These are phyloP conservation scores for Otus scops DNA, from an alignment of 2,797 vertebrate species.

Conservation along the genomic window DNA sequence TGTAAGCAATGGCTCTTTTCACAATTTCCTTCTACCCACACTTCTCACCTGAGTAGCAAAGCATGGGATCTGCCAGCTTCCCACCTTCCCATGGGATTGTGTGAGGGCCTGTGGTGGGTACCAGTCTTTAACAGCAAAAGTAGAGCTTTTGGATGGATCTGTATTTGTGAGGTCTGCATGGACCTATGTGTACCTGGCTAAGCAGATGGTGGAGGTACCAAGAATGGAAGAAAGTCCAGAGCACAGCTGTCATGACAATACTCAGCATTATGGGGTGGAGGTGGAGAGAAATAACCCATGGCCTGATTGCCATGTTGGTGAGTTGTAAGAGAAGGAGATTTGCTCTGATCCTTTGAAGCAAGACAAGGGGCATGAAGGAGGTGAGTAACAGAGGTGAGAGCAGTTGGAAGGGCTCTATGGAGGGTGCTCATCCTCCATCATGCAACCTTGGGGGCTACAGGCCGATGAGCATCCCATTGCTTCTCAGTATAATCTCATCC, in stretches of 20 bases:
- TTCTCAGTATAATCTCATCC: not conserved
- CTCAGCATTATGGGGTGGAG: not conserved
- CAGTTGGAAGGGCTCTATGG: not conserved
- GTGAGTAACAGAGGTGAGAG: not conserved
- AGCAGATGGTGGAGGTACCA: not conserved
- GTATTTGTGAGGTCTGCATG: not conserved
- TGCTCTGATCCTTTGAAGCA: not conserved
- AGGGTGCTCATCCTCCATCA: not conserved
- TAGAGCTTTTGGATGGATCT: not conserved
- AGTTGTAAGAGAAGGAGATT: not conserved
- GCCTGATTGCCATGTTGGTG: accelerated
- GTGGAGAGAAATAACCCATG: not conserved
- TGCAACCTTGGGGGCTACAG: accelerated
- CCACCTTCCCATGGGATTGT: accelerated
- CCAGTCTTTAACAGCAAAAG: not conserved
- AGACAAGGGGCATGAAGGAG: not conserved
- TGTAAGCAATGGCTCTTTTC: not conserved
- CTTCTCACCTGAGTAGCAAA: not conserved
- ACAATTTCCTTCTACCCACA: not conserved
- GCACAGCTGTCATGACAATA: accelerated
- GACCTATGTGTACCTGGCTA: not conserved
- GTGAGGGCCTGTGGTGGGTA: not conserved
- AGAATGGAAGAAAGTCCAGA: not conserved
- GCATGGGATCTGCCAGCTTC: not conserved
- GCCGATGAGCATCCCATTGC: not conserved